phyloP scores from a whole-genome alignment of 2,888 invertebrate genomes.

The Pheosia tremula region DNA sequence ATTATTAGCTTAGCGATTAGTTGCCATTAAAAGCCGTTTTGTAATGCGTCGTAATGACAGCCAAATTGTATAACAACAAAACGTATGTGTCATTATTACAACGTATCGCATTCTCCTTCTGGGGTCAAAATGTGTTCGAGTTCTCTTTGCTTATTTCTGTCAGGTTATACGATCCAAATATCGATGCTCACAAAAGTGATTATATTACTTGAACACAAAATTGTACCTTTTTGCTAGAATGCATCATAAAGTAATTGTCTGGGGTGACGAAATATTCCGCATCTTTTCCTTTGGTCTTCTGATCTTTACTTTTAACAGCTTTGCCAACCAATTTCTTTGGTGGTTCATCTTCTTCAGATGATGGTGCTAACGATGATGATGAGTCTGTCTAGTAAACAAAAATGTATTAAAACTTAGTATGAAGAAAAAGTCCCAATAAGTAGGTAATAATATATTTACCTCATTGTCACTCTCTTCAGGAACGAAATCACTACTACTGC shows the following conservation, averaged over 20 bases:
- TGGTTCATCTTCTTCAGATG: slow-evolving; percentile 45
- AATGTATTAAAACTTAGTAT: background rate
- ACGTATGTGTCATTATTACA: too few relatives aligned
- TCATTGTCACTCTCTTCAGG: slow-evolving; percentile 69
- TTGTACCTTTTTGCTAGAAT: slow-evolving; percentile 83
- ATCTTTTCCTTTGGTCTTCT: slow-evolving; percentile 57
- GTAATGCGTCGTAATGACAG: too few relatives aligned
- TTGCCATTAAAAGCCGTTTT: too few relatives aligned
- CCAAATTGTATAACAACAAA: too few relatives aligned
- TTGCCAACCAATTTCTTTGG: slow-evolving; percentile 50
- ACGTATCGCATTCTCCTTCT: too few relatives aligned
- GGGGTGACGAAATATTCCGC: slow-evolving; percentile 86
- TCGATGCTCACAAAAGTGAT: too few relatives aligned
- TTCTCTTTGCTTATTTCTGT: too few relatives aligned
- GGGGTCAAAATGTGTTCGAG: too few relatives aligned
- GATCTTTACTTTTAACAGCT: slow-evolving; percentile 46
- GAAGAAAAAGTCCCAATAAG: background rate
- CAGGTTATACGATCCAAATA: too few relatives aligned
- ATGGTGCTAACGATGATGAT: slow-evolving; percentile 42
- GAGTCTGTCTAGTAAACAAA: background rate
- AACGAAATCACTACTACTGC: slow-evolving; percentile 79
- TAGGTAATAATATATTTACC: slow-evolving; percentile 39
- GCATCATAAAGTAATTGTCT: slow-evolving; percentile 88
- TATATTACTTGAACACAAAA: too few relatives aligned
- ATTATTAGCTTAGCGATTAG: too few relatives aligned